phyloP scores from a whole-genome alignment of 2,797 vertebrate genomes.

The Acanthiza pusilla region DNA sequence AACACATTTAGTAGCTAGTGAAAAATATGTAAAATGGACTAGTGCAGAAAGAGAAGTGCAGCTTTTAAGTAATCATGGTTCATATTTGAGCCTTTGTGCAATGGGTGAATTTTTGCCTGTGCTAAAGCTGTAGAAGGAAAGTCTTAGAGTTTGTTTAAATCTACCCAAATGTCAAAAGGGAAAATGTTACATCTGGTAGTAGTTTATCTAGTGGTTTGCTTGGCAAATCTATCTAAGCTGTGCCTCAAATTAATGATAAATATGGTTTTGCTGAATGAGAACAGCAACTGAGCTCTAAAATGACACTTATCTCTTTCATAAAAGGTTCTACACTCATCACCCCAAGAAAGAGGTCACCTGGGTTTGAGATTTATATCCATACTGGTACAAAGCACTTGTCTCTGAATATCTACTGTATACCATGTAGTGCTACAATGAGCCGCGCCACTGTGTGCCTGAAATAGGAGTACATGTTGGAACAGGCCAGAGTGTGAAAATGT shows the following conservation, averaged over 20 bases:
- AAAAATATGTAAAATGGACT: background rate
- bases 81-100: background rate
- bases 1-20: background rate
- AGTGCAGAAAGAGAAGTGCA: background rate
- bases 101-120: background rate
- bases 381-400: background rate
- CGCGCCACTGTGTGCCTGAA: background rate
- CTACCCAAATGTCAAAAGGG: background rate
- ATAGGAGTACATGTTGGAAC: background rate
- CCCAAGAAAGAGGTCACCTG: background rate
- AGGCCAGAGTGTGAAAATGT: background rate
- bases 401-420: background rate
- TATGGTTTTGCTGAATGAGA: background rate
- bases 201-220: background rate
- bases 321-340: background rate
- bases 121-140: background rate
- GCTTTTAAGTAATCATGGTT: background rate
- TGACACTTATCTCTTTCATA: background rate
- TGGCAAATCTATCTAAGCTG: background rate
- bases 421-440: background rate
- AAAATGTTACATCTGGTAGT: background rate
- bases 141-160: background rate
- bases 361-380: background rate
- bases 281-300: background rate
- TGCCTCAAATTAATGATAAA: background rate